Conservation (phyloP, 2,888 invertebrate genomes). For the Acanthosoma haemorrhoidale region DNA sequence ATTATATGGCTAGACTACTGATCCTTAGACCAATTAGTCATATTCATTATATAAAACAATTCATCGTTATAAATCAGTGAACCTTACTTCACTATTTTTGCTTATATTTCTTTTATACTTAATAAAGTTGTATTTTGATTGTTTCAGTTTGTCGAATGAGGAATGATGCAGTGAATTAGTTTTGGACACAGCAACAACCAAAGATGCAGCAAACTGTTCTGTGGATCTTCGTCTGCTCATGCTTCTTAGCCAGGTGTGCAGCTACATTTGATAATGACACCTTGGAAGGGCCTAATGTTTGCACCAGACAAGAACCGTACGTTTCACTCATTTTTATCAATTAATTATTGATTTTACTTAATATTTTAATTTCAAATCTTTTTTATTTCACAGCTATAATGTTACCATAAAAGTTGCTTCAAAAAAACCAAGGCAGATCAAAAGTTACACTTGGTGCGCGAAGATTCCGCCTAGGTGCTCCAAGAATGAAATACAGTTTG, state of each 20-base stretch:
- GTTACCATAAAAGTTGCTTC: constrained; percentile 72
- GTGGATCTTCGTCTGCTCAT: background rate
- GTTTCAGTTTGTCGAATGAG: too few relatives aligned
- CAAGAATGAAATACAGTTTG: constrained; percentile 73
- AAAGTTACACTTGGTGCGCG: constrained; percentile 77
- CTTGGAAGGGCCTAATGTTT: constrained; percentile 70
- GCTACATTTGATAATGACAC: background rate
- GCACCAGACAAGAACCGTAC: constrained; percentile 70
- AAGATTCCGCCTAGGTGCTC: constrained; percentile 81
- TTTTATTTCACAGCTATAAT: constrained; percentile 59
- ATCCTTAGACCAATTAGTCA: too few relatives aligned
- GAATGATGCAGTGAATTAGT: too few relatives aligned
- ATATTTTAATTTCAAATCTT: too few relatives aligned
- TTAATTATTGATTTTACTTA: background rate
- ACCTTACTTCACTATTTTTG: too few relatives aligned
- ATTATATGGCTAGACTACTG: too few relatives aligned
- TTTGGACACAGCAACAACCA: too few relatives aligned
- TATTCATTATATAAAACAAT: too few relatives aligned
- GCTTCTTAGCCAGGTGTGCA: background rate
- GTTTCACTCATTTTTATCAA: constrained; percentile 44
- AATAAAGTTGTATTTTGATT: too few relatives aligned
- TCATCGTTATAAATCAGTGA: too few relatives aligned
- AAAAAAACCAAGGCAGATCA: constrained; percentile 74
- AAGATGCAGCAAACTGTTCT: background rate
- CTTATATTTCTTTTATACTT: too few relatives aligned